A percentile compares a stretch with the other conserved stretches of the same genome.
Evolutionary conservation across 2,113 vertebrate genomes (phyloP).

Genomic region (Indicator maculatus): DNA sequence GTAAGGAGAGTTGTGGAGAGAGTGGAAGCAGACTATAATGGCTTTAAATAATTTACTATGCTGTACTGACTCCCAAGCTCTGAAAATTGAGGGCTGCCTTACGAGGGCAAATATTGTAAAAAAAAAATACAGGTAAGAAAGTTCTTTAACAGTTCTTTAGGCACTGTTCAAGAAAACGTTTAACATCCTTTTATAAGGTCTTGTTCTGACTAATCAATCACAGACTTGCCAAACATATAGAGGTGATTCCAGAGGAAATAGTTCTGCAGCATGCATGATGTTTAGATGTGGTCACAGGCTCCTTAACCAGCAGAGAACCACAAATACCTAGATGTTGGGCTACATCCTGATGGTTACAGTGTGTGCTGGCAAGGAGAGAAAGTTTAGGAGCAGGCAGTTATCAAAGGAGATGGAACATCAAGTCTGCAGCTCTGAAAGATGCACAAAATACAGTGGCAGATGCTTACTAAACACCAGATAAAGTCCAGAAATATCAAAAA

Average conservation of each 20-base stretch:
- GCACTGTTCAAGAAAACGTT: not conserved
- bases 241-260: slow-evolving; percentile 35
- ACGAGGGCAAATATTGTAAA: not conserved
- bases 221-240: not conserved
- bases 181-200: not conserved
- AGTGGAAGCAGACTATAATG: not conserved
- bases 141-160: not conserved
- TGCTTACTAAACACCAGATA: not conserved
- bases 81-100: not conserved
- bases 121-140: not conserved
- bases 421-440: not conserved
- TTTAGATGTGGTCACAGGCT: slow-evolving; percentile 38
- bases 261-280: not conserved
- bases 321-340: slow-evolving; percentile 43
- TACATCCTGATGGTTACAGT: slow-evolving; percentile 38
- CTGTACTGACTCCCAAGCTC: not conserved
- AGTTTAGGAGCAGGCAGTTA: not conserved
- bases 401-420: not conserved
- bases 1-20: not conserved
- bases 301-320: slow-evolving; percentile 47
- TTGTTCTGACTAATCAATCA: not conserved
- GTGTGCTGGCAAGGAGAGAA: slow-evolving; percentile 32
- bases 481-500: not conserved
- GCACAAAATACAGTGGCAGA: not conserved
- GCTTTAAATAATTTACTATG: not conserved